Percentiles rank a stretch among this genome's conserved stretches.
These are phyloP conservation scores for Ceyx margarethae DNA, from an alignment of 2,113 vertebrate species.

Conservation along the genomic window DNA sequence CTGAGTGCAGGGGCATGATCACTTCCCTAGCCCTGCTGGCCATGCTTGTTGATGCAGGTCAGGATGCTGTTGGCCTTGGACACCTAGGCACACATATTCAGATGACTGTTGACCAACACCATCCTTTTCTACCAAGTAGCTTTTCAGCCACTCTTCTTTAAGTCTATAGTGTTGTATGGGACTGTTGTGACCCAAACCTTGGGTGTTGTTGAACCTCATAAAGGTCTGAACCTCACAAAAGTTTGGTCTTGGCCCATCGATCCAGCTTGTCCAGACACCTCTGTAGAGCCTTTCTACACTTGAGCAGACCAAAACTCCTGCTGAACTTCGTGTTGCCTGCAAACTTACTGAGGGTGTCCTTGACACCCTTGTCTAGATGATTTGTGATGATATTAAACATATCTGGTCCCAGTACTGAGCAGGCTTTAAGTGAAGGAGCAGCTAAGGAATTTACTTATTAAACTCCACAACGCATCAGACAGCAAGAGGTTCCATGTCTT, in stretches of 20 bases:
- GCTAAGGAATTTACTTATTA: not conserved
- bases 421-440: not conserved
- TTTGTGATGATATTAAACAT: not conserved
- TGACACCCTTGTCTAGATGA: not conserved
- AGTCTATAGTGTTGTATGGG: rapidly evolving
- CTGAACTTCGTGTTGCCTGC: not conserved
- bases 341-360: too few species aligned
- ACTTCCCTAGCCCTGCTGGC: not conserved
- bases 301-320: not conserved
- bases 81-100: not conserved
- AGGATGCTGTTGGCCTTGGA: not conserved
- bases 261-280: not conserved
- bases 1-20: rapidly evolving
- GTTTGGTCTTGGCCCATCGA: rapidly evolving
- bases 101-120: rapidly evolving
- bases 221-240: not conserved
- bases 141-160: not conserved
- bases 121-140: rapidly evolving
- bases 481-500: not conserved
- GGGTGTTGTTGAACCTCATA: not conserved
- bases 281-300: not conserved
- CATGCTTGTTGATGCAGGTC: not conserved
- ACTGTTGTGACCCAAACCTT: not conserved
- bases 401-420: not conserved
- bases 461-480: not conserved